Conservation (phyloP, 2,797 vertebrate species). For the Cuculus canorus region DNA sequence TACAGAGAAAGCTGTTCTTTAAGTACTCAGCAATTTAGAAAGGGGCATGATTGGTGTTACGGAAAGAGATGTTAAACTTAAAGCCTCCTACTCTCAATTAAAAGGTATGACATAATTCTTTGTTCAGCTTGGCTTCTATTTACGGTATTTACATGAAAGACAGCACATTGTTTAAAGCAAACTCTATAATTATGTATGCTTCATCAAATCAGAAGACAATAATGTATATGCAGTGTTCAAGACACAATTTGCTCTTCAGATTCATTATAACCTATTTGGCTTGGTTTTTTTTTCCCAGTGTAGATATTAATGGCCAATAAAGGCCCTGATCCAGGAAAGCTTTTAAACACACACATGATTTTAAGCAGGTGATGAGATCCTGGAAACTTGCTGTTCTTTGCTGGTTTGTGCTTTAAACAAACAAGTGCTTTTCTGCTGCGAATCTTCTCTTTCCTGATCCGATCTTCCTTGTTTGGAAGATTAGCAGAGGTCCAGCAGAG, state of each 20-base stretch:
- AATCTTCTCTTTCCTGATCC: neutral
- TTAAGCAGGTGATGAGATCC: neutral
- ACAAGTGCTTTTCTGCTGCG: neutral
- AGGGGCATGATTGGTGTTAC: neutral
- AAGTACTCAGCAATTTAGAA: neutral
- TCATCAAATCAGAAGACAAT: slow-evolving; percentile 12
- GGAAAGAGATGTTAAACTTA: neutral
- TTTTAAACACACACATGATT: neutral
- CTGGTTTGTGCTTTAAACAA: neutral
- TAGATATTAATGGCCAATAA: neutral
- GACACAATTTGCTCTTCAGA: neutral
- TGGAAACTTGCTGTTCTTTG: neutral
- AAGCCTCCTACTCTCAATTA: neutral
- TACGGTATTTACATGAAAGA: slow-evolving; percentile 18
- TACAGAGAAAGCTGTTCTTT: neutral
- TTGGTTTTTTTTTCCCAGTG: neutral
- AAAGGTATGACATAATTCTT: slow-evolving; percentile 14
- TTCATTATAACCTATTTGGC: neutral
- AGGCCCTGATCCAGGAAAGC: slow-evolving; percentile 27
- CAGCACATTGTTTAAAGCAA: slow-evolving; percentile 16
- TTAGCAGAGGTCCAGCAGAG: neutral
- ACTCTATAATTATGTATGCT: neutral
- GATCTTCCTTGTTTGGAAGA: neutral
- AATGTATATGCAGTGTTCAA: neutral
- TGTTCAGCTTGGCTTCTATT: neutral